Evolutionary conservation across 2,888 invertebrate genomes (phyloP).

Genomic region (Drosophila prolongata): DNA sequence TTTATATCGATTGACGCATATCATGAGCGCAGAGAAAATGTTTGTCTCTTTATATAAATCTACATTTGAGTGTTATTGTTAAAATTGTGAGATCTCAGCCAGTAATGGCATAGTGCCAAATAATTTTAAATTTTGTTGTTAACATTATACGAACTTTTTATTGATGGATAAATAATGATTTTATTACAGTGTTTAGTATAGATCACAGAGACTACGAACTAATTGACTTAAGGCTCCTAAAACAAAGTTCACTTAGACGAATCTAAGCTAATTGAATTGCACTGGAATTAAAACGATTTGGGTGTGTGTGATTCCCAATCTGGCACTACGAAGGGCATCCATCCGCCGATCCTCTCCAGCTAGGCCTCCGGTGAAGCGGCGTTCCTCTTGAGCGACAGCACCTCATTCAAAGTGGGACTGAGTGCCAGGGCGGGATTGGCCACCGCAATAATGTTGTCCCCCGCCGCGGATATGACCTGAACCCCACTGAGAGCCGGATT

Average conservation of each 20-base stretch:
- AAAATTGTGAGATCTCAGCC: too few species aligned
- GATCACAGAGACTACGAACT: constrained; percentile 65
- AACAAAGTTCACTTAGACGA: constrained; percentile 4
- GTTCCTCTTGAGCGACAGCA: constrained; percentile 82
- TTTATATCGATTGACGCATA: too few species aligned
- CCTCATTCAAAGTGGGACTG: constrained; percentile 85
- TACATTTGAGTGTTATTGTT: too few species aligned
- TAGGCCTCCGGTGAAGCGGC: constrained; percentile 81
- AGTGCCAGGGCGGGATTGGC: constrained; percentile 93
- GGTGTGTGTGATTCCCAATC: constrained; percentile 16
- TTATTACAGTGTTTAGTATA: constrained; percentile 60
- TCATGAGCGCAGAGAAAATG: too few species aligned
- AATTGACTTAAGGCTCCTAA: constrained; percentile 40
- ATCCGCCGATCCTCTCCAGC: background rate
- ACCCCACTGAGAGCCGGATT: constrained; percentile 84
- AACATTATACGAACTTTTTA: constrained; percentile 4
- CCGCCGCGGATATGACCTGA: constrained; percentile 93
- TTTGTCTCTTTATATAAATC: too few species aligned
- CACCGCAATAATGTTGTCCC: constrained; percentile 94
- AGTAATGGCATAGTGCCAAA: too few species aligned
- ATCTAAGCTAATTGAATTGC: constrained; percentile 59
- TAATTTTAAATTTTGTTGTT: background rate
- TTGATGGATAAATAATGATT: constrained; percentile 29
- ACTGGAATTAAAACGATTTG: constrained; percentile 49
- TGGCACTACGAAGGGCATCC: constrained; percentile 37